phyloP scores from a whole-genome alignment of 37 sponge, comb jelly and placozoan genomes.

The Corticium candelabrum region DNA sequence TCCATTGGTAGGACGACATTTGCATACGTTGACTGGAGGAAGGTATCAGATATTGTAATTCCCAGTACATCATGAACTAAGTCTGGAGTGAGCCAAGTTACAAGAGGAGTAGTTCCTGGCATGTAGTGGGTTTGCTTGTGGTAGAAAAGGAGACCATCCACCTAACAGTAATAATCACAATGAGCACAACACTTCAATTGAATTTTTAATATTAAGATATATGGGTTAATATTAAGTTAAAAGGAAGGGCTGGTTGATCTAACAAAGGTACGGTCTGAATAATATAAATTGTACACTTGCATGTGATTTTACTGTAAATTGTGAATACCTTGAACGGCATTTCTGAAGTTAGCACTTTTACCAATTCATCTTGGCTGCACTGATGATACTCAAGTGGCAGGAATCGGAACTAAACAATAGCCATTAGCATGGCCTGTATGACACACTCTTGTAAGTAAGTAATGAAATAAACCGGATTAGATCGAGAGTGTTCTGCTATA shows the following conservation, averaged over 20 bases:
- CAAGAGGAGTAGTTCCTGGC: slow-evolving; percentile 49
- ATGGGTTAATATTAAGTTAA: too few species aligned
- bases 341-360: neutral
- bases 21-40: slow-evolving; percentile 28
- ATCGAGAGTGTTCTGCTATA: neutral
- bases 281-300: too few species aligned
- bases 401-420: neutral
- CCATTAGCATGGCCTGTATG: too few species aligned
- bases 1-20: too few species aligned
- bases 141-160: slow-evolving; percentile 91
- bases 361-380: neutral
- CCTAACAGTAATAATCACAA: too few species aligned
- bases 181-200: too few species aligned
- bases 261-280: too few species aligned
- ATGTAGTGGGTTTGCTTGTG: slow-evolving; percentile 77
- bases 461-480: neutral
- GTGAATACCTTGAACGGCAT: too few species aligned
- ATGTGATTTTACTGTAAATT: too few species aligned
- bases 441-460: neutral
- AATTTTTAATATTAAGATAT: too few species aligned
- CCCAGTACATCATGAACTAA: slow-evolving; percentile 60
- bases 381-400: neutral
- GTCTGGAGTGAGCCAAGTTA: slow-evolving; percentile 72
- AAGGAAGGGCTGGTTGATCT: too few species aligned
- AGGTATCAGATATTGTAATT: slow-evolving; percentile 35